Conservation (phyloP, 2,888 invertebrate species). For the Phorcus lineatus region DNA sequence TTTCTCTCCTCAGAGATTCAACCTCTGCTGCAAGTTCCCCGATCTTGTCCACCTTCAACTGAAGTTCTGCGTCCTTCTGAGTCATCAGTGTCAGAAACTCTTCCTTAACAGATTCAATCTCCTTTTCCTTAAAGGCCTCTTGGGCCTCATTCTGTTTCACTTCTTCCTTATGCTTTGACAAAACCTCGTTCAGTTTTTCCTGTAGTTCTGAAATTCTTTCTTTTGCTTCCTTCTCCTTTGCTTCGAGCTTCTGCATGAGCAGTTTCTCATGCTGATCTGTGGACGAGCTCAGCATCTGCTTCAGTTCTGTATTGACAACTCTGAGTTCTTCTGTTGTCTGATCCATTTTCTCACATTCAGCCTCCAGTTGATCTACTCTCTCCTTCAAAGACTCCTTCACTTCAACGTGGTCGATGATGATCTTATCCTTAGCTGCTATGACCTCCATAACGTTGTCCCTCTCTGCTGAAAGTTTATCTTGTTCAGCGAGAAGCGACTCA, state of each 20-base stretch:
- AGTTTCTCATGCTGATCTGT: constrained; percentile 45
- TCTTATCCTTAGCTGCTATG: constrained; percentile 22
- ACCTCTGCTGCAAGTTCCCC: constrained; percentile 23
- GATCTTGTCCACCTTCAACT: neutral
- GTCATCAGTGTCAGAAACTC: constrained; percentile 24
- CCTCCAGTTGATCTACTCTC: constrained; percentile 78
- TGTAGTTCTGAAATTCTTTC: neutral
- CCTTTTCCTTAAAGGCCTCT: constrained; percentile 19
- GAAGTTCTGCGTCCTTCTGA: neutral
- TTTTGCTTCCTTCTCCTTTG: neutral
- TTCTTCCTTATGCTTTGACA: neutral
- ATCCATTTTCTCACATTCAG: constrained; percentile 64
- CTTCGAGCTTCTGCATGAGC: constrained; percentile 22
- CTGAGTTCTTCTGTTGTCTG: constrained; percentile 80
- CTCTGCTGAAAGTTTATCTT: constrained; percentile 16
- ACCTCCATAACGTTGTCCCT: constrained; percentile 19
- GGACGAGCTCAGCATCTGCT: constrained; percentile 53
- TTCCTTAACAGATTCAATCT: constrained; percentile 30
- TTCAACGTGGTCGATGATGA: constrained; percentile 22
- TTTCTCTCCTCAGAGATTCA: constrained; percentile 28
- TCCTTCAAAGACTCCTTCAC: constrained; percentile 77
- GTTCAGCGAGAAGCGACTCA: constrained; percentile 25
- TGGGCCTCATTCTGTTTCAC: neutral
- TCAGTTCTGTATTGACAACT: constrained; percentile 45
- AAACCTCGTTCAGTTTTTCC: constrained; percentile 5